Evolutionary conservation across 2,113 vertebrate genomes (phyloP), one percentile per base, ranked within the genome.

Genomic region (Nibea albiflora): DNA sequence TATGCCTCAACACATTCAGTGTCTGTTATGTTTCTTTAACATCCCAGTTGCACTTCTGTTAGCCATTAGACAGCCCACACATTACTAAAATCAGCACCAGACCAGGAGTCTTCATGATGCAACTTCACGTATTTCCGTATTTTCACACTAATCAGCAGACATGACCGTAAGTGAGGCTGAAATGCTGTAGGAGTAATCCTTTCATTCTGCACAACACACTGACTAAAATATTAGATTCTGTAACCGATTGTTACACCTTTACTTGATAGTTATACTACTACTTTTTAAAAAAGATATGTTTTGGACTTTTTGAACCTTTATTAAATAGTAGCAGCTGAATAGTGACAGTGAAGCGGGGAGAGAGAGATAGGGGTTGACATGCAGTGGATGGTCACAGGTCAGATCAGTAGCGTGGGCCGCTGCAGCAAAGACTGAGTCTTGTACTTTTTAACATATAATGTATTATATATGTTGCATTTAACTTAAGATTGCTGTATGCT

Each of bases 101-200:
- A 35, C 44, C 12, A 19, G 31, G 24, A 54, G 53, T 8, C 17
- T 14, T 71, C 4, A 67, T 42, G 28, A 73, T 73, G 26, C 46
- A 26, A 31, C 50, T 35, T 64, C 14, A 42, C 47, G 5, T 47
- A 58, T 68, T 80, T 74, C 17, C 11, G 28, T 71, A 53, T 73
- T 60, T 73, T 58, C 28, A 24, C 26, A 58, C 15, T 39, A 56
- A 63, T 77, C 42, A 53, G 14, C 44, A 71, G 44, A 35, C 4
- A 14, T 60, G 62, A 46, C 53, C 57, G 58, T 20, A 70, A 81
- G 24, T 61, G 28, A 5, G 3, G 24, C 42, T 11, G 19, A 19
- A 52, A 15, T 60, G 46, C 7, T 17, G 6, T 3, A 20, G 24
- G 16, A 58, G 6, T 28, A 22, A 35, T 31, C 5, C 24, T 31